Evolutionary conservation across 2,113 vertebrate genomes (phyloP).

Genomic region (Hepsetus odoe): DNA sequence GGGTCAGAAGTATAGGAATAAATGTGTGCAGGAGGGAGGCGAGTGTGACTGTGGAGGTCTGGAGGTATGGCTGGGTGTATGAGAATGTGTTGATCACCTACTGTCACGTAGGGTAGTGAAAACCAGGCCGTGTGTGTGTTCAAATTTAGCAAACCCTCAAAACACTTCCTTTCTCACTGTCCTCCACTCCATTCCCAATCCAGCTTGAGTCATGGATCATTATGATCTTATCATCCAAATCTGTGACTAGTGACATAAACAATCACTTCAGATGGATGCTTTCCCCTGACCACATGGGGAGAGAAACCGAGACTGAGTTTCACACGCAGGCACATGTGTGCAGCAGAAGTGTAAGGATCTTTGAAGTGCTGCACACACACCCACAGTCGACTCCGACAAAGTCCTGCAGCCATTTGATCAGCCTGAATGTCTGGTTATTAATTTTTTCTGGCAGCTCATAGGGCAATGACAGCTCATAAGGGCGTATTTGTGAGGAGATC

Average conservation of each 20-base stretch:
- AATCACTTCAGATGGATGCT: constrained; percentile 27
- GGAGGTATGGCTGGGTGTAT: constrained; percentile 75
- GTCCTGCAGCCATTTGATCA: constrained; percentile 6
- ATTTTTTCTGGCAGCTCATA: constrained; percentile 30
- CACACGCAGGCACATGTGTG: constrained; percentile 7
- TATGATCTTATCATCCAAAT: constrained; percentile 25
- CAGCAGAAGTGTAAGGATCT: neutral
- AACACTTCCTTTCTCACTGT: constrained; percentile 3
- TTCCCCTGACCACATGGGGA: constrained; percentile 8
- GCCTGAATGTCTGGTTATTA: constrained; percentile 23
- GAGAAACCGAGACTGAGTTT: constrained; percentile 14
- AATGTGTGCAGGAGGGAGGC: constrained; percentile 94
- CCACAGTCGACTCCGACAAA: neutral
- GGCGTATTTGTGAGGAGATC: neutral
- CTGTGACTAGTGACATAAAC: constrained; percentile 43
- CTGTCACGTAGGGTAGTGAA: neutral
- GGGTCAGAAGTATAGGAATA: constrained; percentile 93
- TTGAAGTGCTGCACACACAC: neutral
- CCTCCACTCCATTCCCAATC: constrained; percentile 4
- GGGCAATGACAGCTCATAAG: neutral
- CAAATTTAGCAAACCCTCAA: neutral
- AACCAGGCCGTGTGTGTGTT: neutral
- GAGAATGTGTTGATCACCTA: neutral
- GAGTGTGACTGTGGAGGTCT: constrained; percentile 95
- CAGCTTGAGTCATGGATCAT: constrained; percentile 27